Evolutionary conservation across 2,113 vertebrate species (phyloP), one percentile per base, ranked within the genome.

Genomic region (Myocastor coypus): DNA sequence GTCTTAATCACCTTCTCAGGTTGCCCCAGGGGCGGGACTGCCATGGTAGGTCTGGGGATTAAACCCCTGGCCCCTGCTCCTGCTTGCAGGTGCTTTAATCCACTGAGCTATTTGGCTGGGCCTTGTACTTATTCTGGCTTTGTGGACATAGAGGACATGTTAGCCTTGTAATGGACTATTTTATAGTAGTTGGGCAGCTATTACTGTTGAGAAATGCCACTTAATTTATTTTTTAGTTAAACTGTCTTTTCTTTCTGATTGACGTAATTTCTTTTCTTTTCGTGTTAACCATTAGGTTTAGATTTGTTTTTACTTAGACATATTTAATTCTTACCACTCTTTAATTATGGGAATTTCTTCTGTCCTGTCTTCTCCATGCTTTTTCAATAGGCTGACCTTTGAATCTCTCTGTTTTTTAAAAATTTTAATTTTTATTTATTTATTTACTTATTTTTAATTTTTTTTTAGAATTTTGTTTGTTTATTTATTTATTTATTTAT

Each of bases 301-400:
- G 42, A 55, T 71, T 73, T 4, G 7, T 73, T 94, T 82, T 93
- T 71, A 55, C 40, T 93, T 52, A 28, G 57, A 75, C 12, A 75
- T 85, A 91, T 94, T 84, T 88, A 71, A 73, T 80, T 87, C n/a
- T 91, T n/a, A 64, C 57, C 13, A 77, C 5, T 91, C 63, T 88
- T 59, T 71, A 80, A 32, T 94, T 94, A 37, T 92, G 63, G 4
- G 24, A 91, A 50, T 8, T 88, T 61, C 78, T 84, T 80, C 46
- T 20, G 20, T 26, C 40, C 61, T 93, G 0, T 77, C 46, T 89
- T n/a, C 20, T 0, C 83, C 55, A 73, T 63, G 20, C 34, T 34
- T 83, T 80, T 55, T 87, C 83, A 59, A 42, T 78, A 66, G 63
- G 57, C 17, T 75, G 82, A 57, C 3, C 5, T 50, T 57, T 73